phyloP scores from a whole-genome alignment of 2,888 invertebrate species.

The Myopa tessellatipennis region DNA sequence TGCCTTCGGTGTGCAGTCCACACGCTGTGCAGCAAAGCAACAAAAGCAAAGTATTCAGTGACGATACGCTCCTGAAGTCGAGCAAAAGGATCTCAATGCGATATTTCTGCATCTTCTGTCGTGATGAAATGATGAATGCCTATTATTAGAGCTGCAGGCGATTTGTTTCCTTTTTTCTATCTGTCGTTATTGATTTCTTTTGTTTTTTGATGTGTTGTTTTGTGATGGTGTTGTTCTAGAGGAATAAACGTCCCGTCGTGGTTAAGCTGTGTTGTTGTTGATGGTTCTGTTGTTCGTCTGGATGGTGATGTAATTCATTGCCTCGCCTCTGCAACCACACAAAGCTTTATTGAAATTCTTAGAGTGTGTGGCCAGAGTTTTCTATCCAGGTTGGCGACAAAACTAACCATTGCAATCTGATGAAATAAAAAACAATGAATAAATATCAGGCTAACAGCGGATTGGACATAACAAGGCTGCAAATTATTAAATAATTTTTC shows the following conservation, averaged over 20 bases:
- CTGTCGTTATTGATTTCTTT: too few species aligned
- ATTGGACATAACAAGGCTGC: too few species aligned
- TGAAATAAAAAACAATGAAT: too few species aligned
- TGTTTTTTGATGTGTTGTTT: too few species aligned
- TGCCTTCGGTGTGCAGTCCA: conserved; percentile 30
- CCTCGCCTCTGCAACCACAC: neutral
- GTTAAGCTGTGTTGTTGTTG: neutral
- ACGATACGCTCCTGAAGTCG: neutral
- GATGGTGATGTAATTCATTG: conserved; percentile 4
- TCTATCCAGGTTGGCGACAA: neutral
- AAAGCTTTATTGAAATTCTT: conserved; percentile 7
- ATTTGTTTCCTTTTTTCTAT: too few species aligned
- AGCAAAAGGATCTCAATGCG: neutral
- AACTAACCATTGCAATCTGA: too few species aligned
- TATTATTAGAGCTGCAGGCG: too few species aligned
- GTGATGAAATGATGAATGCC: neutral
- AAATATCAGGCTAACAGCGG: too few species aligned
- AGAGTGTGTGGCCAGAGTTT: conserved; percentile 1
- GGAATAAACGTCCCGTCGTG: neutral
- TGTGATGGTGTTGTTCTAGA: too few species aligned
- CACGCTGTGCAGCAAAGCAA: conserved; percentile 6
- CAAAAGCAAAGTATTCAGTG: neutral
- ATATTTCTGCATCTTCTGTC: conserved; percentile 21
- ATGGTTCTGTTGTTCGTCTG: neutral
- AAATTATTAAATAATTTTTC: too few species aligned